These are phyloP conservation scores for Lepas anatifera DNA, from an alignment of 2,888 invertebrate genomes.

Conservation along the genomic window DNA sequence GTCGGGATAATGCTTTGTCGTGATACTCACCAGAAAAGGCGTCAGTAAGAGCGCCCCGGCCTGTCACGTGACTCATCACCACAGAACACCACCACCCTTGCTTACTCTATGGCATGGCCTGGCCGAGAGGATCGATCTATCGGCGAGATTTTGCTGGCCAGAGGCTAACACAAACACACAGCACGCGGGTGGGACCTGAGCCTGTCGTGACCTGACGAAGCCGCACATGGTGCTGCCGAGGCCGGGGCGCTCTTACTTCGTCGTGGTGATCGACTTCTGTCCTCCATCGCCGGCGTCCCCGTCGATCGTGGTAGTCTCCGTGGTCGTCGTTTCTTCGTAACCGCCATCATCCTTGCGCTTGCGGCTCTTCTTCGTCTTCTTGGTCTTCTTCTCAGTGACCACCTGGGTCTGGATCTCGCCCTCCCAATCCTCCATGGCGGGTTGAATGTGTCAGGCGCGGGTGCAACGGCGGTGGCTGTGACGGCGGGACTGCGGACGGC, in stretches of 20 bases:
- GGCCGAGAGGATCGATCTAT: not conserved
- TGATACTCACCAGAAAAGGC: not conserved
- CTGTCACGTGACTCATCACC: not conserved
- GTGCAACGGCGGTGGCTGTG: not conserved
- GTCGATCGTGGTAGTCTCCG: not conserved
- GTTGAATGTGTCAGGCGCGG: too few species aligned
- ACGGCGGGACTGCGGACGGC: not conserved
- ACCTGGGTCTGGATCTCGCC: constrained; percentile 14
- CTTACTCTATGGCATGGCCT: too few species aligned
- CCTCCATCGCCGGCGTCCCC: not conserved
- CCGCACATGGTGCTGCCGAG: not conserved
- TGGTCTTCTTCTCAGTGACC: constrained; percentile 13
- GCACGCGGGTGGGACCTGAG: not conserved
- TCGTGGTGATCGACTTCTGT: not conserved
- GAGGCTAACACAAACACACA: too few species aligned
- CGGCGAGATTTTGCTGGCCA: too few species aligned
- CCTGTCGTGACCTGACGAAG: not conserved
- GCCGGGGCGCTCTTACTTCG: constrained; percentile 9
- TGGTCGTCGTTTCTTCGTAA: not conserved
- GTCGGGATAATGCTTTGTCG: too few species aligned
- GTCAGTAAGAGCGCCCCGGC: constrained; percentile 12
- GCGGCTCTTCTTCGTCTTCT: constrained; percentile 11
- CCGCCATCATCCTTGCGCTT: not conserved
- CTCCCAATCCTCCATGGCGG: constrained; percentile 12
- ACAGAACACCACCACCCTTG: too few species aligned